Conservation (phyloP, 2,797 vertebrate species). For the Rhinophrynus dorsalis region DNA sequence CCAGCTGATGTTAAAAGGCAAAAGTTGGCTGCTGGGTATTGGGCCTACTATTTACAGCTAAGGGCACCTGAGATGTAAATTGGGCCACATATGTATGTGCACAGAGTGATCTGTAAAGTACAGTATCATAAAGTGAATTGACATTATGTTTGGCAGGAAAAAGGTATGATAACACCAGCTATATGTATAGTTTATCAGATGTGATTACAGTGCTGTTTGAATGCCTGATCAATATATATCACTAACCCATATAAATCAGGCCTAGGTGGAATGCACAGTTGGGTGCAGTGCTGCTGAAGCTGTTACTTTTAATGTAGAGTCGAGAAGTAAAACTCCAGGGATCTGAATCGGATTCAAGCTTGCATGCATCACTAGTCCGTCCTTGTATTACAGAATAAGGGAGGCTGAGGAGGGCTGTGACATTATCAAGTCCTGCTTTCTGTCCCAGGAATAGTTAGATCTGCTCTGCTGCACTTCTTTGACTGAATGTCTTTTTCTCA, state of each 20-base stretch:
- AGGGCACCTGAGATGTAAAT: no score
- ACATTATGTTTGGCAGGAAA: no score
- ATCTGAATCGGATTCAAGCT: conserved; percentile 21
- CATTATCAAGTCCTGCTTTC: conserved; percentile 39
- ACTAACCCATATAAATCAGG: background rate
- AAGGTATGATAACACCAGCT: no score
- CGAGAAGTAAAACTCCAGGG: conserved; percentile 31
- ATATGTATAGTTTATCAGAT: no score
- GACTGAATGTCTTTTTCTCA: conserved; percentile 24
- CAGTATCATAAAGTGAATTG: no score
- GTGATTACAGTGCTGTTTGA: no score
- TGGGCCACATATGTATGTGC: no score
- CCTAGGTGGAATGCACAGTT: background rate
- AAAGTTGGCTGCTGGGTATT: no score
- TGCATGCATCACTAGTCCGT: conserved; percentile 27
- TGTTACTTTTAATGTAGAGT: conserved; percentile 27
- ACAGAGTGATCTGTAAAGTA: no score
- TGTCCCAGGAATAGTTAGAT: conserved; percentile 39
- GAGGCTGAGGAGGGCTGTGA: conserved; percentile 25
- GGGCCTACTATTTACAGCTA: no score
- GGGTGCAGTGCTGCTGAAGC: background rate
- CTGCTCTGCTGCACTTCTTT: conserved; percentile 27
- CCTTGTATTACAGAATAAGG: conserved; percentile 29
- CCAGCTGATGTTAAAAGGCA: no score
- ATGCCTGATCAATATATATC: no score